Base-by-base conservation (phyloP, 2,888 invertebrate species). In the Drosophila yooni region DNA sequence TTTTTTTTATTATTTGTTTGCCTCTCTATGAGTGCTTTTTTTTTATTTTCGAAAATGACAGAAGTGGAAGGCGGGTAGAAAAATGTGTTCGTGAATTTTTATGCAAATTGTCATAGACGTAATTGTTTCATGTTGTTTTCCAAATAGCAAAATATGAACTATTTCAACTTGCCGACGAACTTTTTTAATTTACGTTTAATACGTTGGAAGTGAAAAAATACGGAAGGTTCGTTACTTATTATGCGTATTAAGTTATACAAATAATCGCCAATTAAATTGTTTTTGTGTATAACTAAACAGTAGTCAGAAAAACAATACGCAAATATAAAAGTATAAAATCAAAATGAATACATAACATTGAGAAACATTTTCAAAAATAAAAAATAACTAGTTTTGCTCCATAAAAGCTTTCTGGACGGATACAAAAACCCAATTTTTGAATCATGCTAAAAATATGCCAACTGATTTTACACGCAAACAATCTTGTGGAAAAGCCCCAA, bases 1-100 rank as follows among this genome's bases (percentile, higher is more conserved):
- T 46, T 43, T 15, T 21, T 38, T n/a, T 29, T 84, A 82, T 85
- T 54, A 82, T 73, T 85, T 87, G 67, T 50, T 51, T 66, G 65
- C 25, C 53, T 53, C 53, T 51, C 46, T 63, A 43, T 58, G 27
- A 51, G 25, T 48, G n/a, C 43, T 51, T 59, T 61, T 56, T 36
- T 43, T 74, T 60, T 59, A 29, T 60, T 75, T 70, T 67, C 66
- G 58, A 48, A 71, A 76, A 71, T 72, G 81, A 83, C 74, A 76
- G 54, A 74, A 68, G 53, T 59, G 46, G 56, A 36, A 54, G 29
- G 34, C 38, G 38, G 38, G 43, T n/a, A 46, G 48, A 57, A 73
- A 73, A 34, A n/a, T 13, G 31, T 60, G 48, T 59, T 34, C 34
- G 25, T 53, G 57, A 52, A 71, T 53, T 65, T 61, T 13, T 27